Base-by-base conservation (phyloP, 2,888 invertebrate genomes). In the Chrysina gloriosa region DNA sequence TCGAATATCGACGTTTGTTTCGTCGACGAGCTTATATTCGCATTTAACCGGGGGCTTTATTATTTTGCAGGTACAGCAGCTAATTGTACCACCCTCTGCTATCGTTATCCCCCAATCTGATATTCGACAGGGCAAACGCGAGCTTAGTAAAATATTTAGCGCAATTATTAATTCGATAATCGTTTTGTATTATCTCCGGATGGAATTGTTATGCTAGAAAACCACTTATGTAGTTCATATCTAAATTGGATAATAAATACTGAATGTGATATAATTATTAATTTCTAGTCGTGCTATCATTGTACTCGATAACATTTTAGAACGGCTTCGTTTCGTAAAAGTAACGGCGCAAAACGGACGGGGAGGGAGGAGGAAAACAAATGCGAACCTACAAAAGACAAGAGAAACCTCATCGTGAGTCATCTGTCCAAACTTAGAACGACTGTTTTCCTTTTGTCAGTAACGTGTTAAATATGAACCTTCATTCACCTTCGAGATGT, bases 401-500 rank as follows among this genome's bases (percentile, higher is more conserved):
- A 31, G n/a, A 29, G 16, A 29, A 52, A 29, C 4, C 4, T 9
- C 31, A 31, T 9, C 45, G 45, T 39, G 39, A 58, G 58, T 39
- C 39, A 58, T 42, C 23, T 21, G 27, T 34, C 14, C 27, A 29
- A 39, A 58, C n/a, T 58, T 25, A 25, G 42, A 58, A 42, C 58
- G 25, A 58, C 58, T 42, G 58, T 25, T 34, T 14, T 52, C 34
- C 52, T 52, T 31, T n/a, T n/a, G n/a, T n/a, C n/a, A n/a, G 31
- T 29, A 52, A 48, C 29, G 16, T 16, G 31, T 52, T 52, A 52
- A 52, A 52, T 52, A 29, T 31, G 19, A 31, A 52, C 31, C 31
- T 52, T 52, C 52, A 52, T 52, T 52, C 52, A 52, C 52, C 52
- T 52, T 52, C 52, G 52, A 19, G 52, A 52, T 52, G 21, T 52